Evolutionary conservation across 2,797 vertebrate species (phyloP).

Genomic region (Sebastes wilsoni): DNA sequence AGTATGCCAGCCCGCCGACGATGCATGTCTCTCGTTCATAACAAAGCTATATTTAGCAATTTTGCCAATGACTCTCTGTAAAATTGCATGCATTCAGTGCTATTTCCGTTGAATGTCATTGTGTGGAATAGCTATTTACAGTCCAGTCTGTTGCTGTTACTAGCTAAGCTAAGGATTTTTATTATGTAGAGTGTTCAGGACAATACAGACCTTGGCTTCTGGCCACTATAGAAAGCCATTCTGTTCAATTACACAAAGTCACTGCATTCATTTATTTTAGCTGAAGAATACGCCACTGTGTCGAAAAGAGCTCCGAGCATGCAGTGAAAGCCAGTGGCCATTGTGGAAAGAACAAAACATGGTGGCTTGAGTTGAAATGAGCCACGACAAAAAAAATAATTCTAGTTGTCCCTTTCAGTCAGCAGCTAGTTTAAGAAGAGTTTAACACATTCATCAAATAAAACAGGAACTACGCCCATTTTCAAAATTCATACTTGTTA

Average conservation of each 20-base stretch:
- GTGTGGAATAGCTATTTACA: conserved; percentile 21
- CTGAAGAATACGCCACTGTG: conserved; percentile 71
- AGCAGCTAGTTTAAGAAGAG: background rate
- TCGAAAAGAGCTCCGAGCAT: conserved; percentile 39
- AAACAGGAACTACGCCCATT: background rate
- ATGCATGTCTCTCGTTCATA: conserved; percentile 17
- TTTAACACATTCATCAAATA: conserved; percentile 1
- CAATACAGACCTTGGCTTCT: conserved; percentile 59
- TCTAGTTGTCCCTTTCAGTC: conserved; percentile 1
- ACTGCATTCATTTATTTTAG: conserved; percentile 71
- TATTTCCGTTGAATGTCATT: conserved; percentile 31
- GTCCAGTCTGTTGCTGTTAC: conserved; percentile 33
- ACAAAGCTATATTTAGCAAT: conserved; percentile 38
- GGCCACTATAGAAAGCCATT: conserved; percentile 69
- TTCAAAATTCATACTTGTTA: too few species aligned
- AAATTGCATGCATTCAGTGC: conserved; percentile 5
- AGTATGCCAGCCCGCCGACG: conserved; percentile 14
- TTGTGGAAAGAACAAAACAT: conserved; percentile 60
- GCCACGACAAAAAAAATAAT: background rate
- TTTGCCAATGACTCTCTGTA: background rate
- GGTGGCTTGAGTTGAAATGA: conserved; percentile 44
- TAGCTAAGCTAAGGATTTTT: conserved; percentile 50
- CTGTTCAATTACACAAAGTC: conserved; percentile 68
- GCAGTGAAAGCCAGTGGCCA: conserved; percentile 41
- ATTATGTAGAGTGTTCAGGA: conserved; percentile 44